phyloP scores from a whole-genome alignment of 1,140 invertebrate species.

The Calosoma granatense region DNA sequence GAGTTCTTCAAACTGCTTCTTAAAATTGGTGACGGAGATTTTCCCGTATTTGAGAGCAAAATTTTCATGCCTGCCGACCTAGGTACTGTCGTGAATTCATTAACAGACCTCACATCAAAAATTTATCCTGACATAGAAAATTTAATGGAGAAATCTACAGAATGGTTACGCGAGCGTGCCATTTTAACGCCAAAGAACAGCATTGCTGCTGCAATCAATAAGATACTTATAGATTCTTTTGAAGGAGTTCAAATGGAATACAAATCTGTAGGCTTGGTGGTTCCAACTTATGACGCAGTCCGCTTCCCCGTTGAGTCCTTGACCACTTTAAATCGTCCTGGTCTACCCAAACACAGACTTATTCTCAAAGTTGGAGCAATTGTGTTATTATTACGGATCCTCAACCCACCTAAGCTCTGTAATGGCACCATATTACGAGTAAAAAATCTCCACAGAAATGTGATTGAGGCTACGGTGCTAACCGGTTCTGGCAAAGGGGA shows the following conservation, averaged over 20 bases:
- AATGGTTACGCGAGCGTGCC: neutral
- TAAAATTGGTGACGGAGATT: neutral
- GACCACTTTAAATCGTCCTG: constrained; percentile 16
- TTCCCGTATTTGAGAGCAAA: neutral
- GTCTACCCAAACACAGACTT: constrained; percentile 30
- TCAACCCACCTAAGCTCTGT: constrained; percentile 34
- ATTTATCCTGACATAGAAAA: neutral
- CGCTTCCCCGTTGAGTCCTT: constrained; percentile 20
- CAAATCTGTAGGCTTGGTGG: too few species aligned
- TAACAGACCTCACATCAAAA: neutral
- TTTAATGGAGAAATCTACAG: neutral
- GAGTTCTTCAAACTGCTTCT: neutral
- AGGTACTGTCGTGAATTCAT: neutral
- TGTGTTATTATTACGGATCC: constrained; percentile 36
- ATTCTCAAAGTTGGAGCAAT: constrained; percentile 27
- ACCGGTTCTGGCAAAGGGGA: constrained; percentile 23
- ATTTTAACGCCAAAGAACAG: too few species aligned
- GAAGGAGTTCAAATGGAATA: too few species aligned
- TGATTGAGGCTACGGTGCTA: constrained; percentile 22
- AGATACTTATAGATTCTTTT: too few species aligned
- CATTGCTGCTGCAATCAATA: too few species aligned
- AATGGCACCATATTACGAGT: constrained; percentile 30
- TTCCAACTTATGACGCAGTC: constrained; percentile 24
- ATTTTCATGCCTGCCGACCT: neutral
- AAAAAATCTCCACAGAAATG: constrained; percentile 22